Base-by-base conservation (phyloP, 2,888 invertebrate genomes). In the Spilarctia lutea region DNA sequence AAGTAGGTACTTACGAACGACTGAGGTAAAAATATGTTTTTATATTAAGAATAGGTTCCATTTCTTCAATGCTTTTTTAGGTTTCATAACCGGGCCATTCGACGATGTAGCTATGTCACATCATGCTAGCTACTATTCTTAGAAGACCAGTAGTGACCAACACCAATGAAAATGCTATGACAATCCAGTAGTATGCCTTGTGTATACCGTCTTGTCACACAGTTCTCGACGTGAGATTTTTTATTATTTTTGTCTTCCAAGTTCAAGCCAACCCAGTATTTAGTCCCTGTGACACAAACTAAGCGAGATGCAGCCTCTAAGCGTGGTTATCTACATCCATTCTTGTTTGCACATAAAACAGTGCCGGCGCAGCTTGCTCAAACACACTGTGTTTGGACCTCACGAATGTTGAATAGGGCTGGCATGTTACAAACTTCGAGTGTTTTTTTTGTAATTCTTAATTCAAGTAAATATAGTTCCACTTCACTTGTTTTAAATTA, bases 381-480 rank as follows among this genome's bases (percentile, higher is more conserved):
- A 93, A 94, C 91, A 93, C 71, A 80, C 77, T 74, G 77, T 85
- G 84, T 86, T 84, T 82, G 84, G 92, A 91, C 92, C 92, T 91
- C 90, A 92, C 89, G 92, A 93, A 93, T 92, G 90, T 84, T 79
- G 80, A 81, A 83, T 92, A 85, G 92, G 92, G 92, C 89, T 90
- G 83, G 24, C 75, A 76, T 75, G n/a, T 77, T 71, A 45, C 35
- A 72, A 72, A 75, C 68, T 79, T 75, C 65, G n/a, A 71, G 68
- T 75, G 52, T 24, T 65, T 71, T 71, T 33, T 35, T 48, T 27
- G 18, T n/a, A n/a, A n/a, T 48, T 27, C n/a, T 27, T 27, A n/a
- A 27, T 35, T 60, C 30, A 63, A 73, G 68, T 56, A 1, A 60
- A 60, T 60, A 27, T 60, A 27, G 60, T 60, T 30, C 30, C 27